These are phyloP conservation scores for Alectura lathami DNA, from an alignment of 2,113 vertebrate genomes.

Conservation along the genomic window DNA sequence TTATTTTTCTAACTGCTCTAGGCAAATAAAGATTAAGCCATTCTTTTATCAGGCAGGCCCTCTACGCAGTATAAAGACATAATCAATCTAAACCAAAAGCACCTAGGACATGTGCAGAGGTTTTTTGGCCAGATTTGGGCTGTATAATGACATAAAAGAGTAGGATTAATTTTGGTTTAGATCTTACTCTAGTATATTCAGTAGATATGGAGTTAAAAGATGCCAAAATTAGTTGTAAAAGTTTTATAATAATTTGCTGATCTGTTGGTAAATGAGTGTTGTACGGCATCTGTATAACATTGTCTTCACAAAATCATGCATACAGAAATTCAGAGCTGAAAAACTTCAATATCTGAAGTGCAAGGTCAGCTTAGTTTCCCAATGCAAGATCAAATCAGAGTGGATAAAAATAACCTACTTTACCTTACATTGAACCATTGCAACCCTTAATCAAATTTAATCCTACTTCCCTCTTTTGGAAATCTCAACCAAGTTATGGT, in stretches of 20 bases:
- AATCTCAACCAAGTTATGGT: slow-evolving; percentile 1
- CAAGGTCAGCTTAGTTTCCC: background rate
- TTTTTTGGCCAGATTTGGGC: background rate
- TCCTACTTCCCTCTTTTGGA: slow-evolving; percentile 36
- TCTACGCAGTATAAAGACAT: slow-evolving; percentile 55
- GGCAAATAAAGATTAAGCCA: slow-evolving; percentile 77
- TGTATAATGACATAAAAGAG: background rate
- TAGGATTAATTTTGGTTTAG: slow-evolving; percentile 2
- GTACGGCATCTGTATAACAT: background rate
- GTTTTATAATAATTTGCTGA: slow-evolving; percentile 20
- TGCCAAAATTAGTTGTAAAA: background rate
- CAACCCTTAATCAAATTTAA: slow-evolving; percentile 54
- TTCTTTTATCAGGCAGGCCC: slow-evolving; percentile 69
- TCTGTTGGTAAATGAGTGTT: background rate
- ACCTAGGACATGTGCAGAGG: slow-evolving; percentile 22
- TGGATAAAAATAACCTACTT: slow-evolving; percentile 54
- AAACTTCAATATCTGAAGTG: background rate
- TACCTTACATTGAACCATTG: slow-evolving; percentile 5
- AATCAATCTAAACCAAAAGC: slow-evolving; percentile 71
- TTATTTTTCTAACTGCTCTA: slow-evolving; percentile 75
- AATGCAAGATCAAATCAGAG: slow-evolving; percentile 17
- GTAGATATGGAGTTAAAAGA: background rate
- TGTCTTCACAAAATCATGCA: background rate
- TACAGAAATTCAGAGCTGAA: background rate
- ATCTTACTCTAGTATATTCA: background rate